These are phyloP conservation scores for Tor tambroides DNA, from an alignment of 2,113 vertebrate genomes.

Conservation along the genomic window DNA sequence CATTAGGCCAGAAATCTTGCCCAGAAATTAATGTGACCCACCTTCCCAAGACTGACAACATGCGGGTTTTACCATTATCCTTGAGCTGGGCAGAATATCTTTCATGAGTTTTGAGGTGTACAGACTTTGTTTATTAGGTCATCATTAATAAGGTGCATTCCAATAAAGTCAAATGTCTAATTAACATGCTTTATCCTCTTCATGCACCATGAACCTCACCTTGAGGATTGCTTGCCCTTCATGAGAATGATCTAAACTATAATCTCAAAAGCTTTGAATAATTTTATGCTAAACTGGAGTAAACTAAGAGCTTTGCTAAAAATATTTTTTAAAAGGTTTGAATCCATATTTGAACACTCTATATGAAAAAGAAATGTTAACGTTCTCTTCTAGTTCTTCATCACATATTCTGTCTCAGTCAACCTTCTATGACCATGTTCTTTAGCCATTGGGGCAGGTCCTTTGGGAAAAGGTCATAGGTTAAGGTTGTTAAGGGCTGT, in stretches of 20 bases:
- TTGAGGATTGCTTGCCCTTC: neutral
- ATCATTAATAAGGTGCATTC: conserved; percentile 11
- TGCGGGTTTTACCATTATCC: neutral
- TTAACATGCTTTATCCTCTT: conserved; percentile 10
- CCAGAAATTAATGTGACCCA: conserved; percentile 13
- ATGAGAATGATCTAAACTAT: neutral
- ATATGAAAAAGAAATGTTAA: neutral
- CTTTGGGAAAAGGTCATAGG: conserved; percentile 69
- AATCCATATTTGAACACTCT: neutral
- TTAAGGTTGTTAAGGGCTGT: conserved; percentile 64
- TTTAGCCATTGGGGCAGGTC: conserved; percentile 49
- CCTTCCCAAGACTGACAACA: neutral
- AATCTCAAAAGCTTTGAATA: conserved; percentile 17
- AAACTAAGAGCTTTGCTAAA: neutral
- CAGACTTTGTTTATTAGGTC: conserved; percentile 14
- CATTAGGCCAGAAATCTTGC: neutral
- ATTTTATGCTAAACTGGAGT: neutral
- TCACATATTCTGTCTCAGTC: neutral
- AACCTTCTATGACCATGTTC: conserved; percentile 7
- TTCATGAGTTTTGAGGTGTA: conserved; percentile 10
- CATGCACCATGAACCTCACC: conserved; percentile 16
- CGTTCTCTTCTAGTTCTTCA: neutral
- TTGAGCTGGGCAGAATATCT: neutral
- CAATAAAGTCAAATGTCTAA: conserved; percentile 12
- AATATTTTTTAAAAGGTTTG: neutral